Evolutionary conservation across 2,797 vertebrate species (phyloP), one percentile per base, ranked within the genome.

Genomic region (Botia almorhae): DNA sequence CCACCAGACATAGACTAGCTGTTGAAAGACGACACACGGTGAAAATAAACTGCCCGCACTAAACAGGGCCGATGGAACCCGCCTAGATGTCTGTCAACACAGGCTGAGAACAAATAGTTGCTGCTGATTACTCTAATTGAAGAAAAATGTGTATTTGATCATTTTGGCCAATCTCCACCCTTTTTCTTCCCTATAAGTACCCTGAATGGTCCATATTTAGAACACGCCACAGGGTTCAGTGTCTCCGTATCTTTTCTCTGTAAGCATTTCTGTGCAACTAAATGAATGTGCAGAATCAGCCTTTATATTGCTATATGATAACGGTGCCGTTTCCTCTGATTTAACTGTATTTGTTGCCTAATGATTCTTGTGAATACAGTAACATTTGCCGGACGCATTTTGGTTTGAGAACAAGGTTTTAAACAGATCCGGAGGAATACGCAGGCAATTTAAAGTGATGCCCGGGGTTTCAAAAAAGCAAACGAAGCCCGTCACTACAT

Each of bases 161-260:
- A 58, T 75, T 80, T 84, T 81, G 84, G 78, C 83, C 39, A 82
- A 89, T 85, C 87, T 86, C 86, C 92, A 79, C 92, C 89, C 83
- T 2, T 64, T 82, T 67, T 69, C 83, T 81, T 81, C 88, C 86
- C 90, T 94, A 93, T 94, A 94, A 94, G 90, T 93, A 93, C 81
- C 84, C 84, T 48, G 63, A 81, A 53, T 74, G 75, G 76, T 81
- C 76, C 89, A 83, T 82, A 88, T 87, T 87, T 90, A 88, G 87
- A 89, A 75, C 71, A 79, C 26, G 51, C 69, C 17, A 65, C n/a
- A 65, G 33, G 70, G 68, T 71, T 13, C 48, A 72, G 14, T 63
- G 56, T n/a, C 8, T 16, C 29, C 71, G 50, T 26, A 60, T 50
- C 29, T 7, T 74, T 14, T 65, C 19, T 10, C 7, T 4, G 8